Evolutionary conservation across 2,113 vertebrate genomes (phyloP).

Genomic region (Leptocoma aspasia): DNA sequence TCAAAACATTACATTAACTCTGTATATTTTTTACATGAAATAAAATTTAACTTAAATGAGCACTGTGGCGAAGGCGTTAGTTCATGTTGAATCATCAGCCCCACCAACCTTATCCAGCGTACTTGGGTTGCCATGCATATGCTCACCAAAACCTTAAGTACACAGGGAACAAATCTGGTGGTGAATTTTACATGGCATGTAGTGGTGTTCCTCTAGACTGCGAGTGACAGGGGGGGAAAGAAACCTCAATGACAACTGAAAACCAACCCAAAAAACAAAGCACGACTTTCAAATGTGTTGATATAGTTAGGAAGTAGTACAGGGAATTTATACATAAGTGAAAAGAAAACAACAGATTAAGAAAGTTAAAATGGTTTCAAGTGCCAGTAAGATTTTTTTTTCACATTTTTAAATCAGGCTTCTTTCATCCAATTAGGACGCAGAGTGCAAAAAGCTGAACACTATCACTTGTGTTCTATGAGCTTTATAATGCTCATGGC

Average conservation of each 20-base stretch:
- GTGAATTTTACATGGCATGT: background rate
- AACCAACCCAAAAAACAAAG: fast-evolving
- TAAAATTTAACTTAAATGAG: background rate
- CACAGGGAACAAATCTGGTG: background rate
- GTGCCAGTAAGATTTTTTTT: background rate
- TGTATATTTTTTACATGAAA: background rate
- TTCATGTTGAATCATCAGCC: background rate
- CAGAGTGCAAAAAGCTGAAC: background rate
- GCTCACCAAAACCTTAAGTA: background rate
- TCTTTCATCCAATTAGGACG: background rate
- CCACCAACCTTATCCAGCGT: background rate
- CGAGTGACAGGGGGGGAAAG: background rate
- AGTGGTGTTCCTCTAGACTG: background rate
- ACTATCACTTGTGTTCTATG: background rate
- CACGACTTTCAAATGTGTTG: background rate
- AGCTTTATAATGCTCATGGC: background rate
- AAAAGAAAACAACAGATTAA: background rate
- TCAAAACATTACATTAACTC: background rate
- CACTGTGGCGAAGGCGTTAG: background rate
- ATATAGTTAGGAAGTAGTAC: background rate
- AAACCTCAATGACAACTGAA: background rate
- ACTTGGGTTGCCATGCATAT: background rate
- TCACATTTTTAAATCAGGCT: background rate
- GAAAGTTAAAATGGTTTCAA: background rate
- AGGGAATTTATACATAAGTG: background rate